Conservation (phyloP, 1,140 invertebrate species). For the Adelges cooleyi region DNA sequence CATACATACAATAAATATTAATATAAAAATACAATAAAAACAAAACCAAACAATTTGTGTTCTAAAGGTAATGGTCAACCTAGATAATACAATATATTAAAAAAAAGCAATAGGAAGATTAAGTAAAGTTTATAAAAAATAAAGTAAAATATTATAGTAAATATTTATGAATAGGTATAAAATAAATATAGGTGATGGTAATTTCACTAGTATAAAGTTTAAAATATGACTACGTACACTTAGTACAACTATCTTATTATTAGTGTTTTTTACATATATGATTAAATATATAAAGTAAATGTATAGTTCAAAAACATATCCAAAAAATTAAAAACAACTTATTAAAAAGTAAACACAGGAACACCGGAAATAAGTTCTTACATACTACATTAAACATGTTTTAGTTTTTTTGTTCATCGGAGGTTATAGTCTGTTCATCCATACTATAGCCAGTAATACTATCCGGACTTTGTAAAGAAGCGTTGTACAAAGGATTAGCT, state of each 20-base stretch:
- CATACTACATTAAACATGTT: background rate
- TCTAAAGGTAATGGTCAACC: no score
- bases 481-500: constrained; percentile 57
- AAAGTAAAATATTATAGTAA: no score
- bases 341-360: constrained; percentile 18
- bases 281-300: background rate
- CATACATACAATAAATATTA: no score
- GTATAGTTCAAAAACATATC: background rate
- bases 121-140: no score
- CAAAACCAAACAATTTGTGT: no score
- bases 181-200: background rate
- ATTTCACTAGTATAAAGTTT: background rate
- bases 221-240: background rate
- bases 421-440: constrained; percentile 34
- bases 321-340: constrained; percentile 14
- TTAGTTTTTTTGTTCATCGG: constrained; percentile 26
- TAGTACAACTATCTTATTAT: no score
- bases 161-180: no score
- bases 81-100: no score
- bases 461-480: constrained; percentile 61
- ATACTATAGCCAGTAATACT: constrained; percentile 48
- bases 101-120: background rate
- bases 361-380: constrained; percentile 6
- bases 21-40: no score
- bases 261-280: no score